These are phyloP conservation scores for Temnothorax curvispinosus DNA, from an alignment of 1,140 invertebrate species.

Conservation along the genomic window DNA sequence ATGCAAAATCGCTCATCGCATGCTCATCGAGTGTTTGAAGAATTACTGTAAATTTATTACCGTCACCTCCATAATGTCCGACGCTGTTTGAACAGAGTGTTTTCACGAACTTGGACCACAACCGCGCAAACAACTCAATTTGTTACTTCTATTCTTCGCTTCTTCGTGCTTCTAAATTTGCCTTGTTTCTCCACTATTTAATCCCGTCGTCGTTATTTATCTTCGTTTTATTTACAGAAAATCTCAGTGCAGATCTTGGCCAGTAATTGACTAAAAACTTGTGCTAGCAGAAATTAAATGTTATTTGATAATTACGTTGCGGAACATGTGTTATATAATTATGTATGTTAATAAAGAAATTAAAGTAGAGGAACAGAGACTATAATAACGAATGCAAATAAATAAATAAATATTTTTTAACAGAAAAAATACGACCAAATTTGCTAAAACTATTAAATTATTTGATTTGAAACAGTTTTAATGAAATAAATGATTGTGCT, in stretches of 20 bases:
- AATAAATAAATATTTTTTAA: background rate
- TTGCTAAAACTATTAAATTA: background rate
- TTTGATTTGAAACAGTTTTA: background rate
- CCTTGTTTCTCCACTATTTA: slow-evolving; percentile 61
- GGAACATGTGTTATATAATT: background rate
- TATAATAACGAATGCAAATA: background rate
- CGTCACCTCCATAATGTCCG: background rate
- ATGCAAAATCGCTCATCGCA: slow-evolving; percentile 37
- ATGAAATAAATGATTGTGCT: background rate
- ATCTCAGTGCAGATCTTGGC: background rate
- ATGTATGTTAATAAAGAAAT: background rate
- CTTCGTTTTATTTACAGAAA: background rate
- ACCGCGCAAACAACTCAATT: slow-evolving; percentile 55
- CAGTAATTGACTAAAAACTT: background rate
- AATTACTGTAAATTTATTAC: slow-evolving; percentile 61
- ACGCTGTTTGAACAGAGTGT: background rate
- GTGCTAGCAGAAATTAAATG: slow-evolving; percentile 3
- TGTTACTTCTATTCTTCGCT: slow-evolving; percentile 2
- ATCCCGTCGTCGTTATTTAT: slow-evolving; percentile 48
- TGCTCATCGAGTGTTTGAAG: slow-evolving; percentile 27
- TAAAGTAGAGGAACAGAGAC: background rate
- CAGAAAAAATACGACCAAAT: background rate
- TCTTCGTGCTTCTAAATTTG: background rate
- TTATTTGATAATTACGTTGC: background rate
- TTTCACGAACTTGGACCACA: slow-evolving; percentile 20